A percentile compares a stretch with the other conserved stretches of the same genome.
Conservation (phyloP, 1,140 invertebrate species). For the Papilio glaucus region DNA sequence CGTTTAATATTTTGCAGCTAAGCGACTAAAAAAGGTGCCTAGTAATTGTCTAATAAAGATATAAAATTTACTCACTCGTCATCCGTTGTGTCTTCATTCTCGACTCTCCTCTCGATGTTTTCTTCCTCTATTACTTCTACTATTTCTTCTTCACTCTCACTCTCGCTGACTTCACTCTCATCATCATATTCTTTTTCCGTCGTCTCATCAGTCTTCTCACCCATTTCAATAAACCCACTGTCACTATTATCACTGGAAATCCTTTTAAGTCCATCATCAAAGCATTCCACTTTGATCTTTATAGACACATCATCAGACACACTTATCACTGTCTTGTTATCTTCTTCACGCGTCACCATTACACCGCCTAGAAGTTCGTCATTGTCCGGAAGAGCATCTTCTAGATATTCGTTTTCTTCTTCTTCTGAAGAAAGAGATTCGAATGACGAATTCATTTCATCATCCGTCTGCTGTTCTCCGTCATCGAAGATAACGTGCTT, state of each 20-base stretch:
- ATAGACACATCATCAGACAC: conserved; percentile 55
- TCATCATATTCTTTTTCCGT: conserved; percentile 63
- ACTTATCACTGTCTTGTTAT: conserved; percentile 70
- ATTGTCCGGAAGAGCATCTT: conserved; percentile 63
- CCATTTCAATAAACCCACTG: conserved; percentile 75
- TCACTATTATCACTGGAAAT: conserved; percentile 79
- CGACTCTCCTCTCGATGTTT: conserved; percentile 49
- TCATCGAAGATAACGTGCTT: conserved; percentile 77
- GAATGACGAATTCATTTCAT: conserved; percentile 73
- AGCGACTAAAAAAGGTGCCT: background rate
- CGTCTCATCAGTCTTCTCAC: conserved; percentile 67
- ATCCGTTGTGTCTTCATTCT: conserved; percentile 45
- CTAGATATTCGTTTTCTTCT: conserved; percentile 66
- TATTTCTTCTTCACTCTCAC: conserved; percentile 55
- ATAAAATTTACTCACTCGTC: conserved; percentile 21
- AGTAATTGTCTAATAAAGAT: background rate
- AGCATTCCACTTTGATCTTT: conserved; percentile 57
- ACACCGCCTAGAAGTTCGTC: conserved; percentile 64
- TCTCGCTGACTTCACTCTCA: conserved; percentile 61
- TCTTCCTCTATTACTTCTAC: conserved; percentile 57
- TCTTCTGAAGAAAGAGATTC: conserved; percentile 75
- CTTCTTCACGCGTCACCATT: conserved; percentile 56
- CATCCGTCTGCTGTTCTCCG: conserved; percentile 76
- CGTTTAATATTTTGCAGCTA: no score
- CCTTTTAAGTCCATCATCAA: conserved; percentile 53